Conservation (phyloP, 92 coral and sea anemone species). For the Zoanthus sociatus region DNA sequence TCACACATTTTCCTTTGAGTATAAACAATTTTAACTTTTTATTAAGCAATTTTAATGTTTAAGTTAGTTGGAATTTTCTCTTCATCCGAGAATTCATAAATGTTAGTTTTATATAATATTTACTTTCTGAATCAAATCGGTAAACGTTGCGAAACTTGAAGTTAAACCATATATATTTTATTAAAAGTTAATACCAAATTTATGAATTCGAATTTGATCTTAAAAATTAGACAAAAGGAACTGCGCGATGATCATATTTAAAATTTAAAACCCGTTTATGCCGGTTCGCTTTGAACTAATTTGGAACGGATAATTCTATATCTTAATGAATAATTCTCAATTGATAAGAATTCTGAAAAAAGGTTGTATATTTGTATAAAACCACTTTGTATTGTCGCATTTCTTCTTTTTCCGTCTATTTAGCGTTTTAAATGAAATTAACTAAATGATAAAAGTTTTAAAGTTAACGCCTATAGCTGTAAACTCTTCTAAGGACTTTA, state of each 20-base stretch:
- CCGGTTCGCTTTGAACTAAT: conserved; percentile 26
- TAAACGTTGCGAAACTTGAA: no score
- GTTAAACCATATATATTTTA: neutral
- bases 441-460: conserved; percentile 1
- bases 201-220: neutral
- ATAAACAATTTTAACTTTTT: no score
- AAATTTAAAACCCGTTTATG: neutral
- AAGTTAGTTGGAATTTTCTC: no score
- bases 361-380: no score
- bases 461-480: neutral
- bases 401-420: neutral
- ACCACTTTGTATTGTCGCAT: neutral
- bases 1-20: no score
- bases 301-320: neutral
- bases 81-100: no score
- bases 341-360: no score
- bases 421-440: neutral
- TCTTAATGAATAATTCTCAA: neutral
- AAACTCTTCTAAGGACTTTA: no score
- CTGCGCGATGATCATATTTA: neutral
- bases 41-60: no score
- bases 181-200: neutral
- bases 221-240: no score
- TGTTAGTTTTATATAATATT: no score
- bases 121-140: no score